Evolutionary conservation across 2,888 invertebrate species (phyloP).

Genomic region (Lasioglossum lativentre): DNA sequence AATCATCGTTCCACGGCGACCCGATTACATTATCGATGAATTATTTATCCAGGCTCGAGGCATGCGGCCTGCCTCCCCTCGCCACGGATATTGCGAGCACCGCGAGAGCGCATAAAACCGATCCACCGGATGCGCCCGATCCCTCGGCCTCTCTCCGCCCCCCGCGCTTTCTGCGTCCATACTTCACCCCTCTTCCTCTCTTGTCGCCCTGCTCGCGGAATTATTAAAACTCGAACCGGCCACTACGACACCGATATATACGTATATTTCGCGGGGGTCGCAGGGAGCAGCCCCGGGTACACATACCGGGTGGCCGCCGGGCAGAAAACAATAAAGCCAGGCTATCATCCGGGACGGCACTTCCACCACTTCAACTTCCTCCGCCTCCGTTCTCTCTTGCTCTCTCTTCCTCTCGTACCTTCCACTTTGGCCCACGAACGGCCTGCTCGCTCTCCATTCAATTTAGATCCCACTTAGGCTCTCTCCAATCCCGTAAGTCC

Average conservation of each 20-base stretch:
- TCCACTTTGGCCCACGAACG: slow-evolving; percentile 59
- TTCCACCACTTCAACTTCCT: slow-evolving; percentile 76
- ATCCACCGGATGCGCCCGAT: slow-evolving; percentile 62
- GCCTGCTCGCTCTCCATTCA: slow-evolving; percentile 76
- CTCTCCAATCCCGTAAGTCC: slow-evolving; percentile 53
- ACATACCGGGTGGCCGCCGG: slow-evolving; percentile 75
- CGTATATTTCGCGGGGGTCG: slow-evolving; percentile 54
- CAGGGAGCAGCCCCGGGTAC: slow-evolving; percentile 43
- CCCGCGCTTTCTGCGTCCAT: slow-evolving; percentile 22
- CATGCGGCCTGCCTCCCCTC: neutral
- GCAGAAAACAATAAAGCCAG: slow-evolving; percentile 81
- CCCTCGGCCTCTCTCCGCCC: slow-evolving; percentile 1
- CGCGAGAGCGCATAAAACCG: slow-evolving; percentile 55
- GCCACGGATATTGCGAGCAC: slow-evolving; percentile 71
- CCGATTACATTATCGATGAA: slow-evolving; percentile 73
- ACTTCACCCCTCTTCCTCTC: slow-evolving; percentile 57
- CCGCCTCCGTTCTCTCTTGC: slow-evolving; percentile 7
- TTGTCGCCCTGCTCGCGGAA: slow-evolving; percentile 73
- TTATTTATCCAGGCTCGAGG: slow-evolving; percentile 71
- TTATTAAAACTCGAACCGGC: slow-evolving; percentile 80
- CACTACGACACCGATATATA: slow-evolving; percentile 66
- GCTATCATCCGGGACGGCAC: slow-evolving; percentile 76
- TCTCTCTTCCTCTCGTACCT: slow-evolving; percentile 42
- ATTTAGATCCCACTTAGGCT: slow-evolving; percentile 77
- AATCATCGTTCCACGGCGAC: slow-evolving; percentile 20